Conservation (phyloP, 2,113 vertebrate genomes). For the Rhegmatorhina hoffmannsi region DNA sequence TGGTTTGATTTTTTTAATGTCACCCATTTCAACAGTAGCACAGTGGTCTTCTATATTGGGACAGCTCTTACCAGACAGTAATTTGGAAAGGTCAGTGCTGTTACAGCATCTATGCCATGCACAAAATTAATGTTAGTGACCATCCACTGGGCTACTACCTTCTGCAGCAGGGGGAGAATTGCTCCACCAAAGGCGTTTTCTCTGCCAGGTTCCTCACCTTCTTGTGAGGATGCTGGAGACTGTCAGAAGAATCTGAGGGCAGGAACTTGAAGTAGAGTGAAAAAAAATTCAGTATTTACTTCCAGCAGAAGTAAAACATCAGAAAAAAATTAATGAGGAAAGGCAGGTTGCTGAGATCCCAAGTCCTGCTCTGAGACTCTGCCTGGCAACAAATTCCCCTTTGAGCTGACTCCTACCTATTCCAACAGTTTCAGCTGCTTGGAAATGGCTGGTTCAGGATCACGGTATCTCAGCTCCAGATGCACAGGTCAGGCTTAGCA, state of each 20-base stretch:
- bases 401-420: not conserved
- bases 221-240: accelerated
- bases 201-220: not conserved
- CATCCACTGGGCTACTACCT: accelerated
- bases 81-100: not conserved
- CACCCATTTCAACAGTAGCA: not conserved
- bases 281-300: not conserved
- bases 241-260: accelerated
- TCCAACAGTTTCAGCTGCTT: not conserved
- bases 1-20: not conserved
- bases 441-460: not conserved
- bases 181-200: not conserved
- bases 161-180: not conserved
- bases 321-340: not conserved
- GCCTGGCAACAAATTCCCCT: not conserved
- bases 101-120: not conserved
- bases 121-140: not conserved
- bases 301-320: not conserved
- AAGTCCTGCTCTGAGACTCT: not conserved
- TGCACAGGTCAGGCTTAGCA: not conserved
- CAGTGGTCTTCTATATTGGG: not conserved
- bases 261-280: not conserved
- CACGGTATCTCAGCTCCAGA: accelerated
- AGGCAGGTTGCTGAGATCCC: not conserved
- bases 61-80: not conserved